Evolutionary conservation across 2,113 vertebrate species (phyloP), one percentile per base, ranked within the genome.

Genomic region (Neodon shergylaensis): DNA sequence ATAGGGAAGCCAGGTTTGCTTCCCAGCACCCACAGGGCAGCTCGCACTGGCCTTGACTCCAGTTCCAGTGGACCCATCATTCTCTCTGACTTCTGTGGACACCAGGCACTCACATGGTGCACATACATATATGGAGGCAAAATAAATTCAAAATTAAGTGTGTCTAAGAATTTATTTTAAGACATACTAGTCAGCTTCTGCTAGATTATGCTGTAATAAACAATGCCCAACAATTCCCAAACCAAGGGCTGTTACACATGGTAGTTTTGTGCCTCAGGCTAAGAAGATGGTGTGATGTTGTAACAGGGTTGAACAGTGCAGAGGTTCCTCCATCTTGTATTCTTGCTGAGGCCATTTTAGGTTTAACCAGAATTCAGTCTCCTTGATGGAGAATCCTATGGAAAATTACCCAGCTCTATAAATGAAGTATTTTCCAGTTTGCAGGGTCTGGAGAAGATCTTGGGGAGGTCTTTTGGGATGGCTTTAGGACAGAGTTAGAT

Each of bases 171-270:
- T 36, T 24, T 81, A 2, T 58, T n/a, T 39, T 70, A 94, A 84
- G 36, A 68, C 65, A 7, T 49, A 33, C 79, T 76, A 83, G 85
- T 95, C 65, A 96, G 77, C 49, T 85, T 89, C 90, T 90, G 65
- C 49, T 61, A 91, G 39, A 47, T 82, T 91, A 28, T n/a, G 22
- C 22, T 88, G 31, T 72, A 36, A 83, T 63, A 95, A 95, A 58
- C 54, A 58, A 58, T 58, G 54, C 54, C 70, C 87, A 82, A 83
- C 12, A 61, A 66, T 17, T 1, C 7, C 78, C 49, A 12, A 78
- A n/a, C 31, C 78, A 73, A 84, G 19, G 54, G 44, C 21, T 42
- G n/a, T n/a, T n/a, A n/a, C 22, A 78, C 5, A 74, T 39, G 58
- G 14, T 44, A 39, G 52, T 88, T 47, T 85, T n/a, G 3, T 61